phyloP scores from a whole-genome alignment of 2,888 invertebrate species.

The Pachliopta kotzebuea region DNA sequence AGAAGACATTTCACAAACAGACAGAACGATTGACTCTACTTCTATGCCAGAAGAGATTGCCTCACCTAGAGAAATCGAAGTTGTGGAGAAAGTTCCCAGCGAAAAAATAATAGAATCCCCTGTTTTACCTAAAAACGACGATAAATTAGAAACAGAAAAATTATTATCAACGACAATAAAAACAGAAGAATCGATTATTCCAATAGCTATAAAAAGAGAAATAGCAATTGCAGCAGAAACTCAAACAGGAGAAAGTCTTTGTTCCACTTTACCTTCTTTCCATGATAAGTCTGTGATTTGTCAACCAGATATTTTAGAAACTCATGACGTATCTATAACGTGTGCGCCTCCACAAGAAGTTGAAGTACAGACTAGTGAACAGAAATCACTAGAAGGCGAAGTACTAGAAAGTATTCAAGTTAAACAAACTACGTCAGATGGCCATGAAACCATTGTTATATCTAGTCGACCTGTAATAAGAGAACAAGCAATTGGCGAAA shows the following conservation, averaged over 20 bases:
- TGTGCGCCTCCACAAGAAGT: slow-evolving; percentile 79
- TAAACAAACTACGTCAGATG: slow-evolving; percentile 82
- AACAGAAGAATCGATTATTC: slow-evolving; percentile 31
- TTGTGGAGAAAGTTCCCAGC: slow-evolving; percentile 37
- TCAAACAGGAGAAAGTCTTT: slow-evolving; percentile 83
- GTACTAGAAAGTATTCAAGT: slow-evolving; percentile 83
- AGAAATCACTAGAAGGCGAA: slow-evolving; percentile 70
- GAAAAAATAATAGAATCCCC: neutral
- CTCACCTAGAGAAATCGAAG: slow-evolving; percentile 52
- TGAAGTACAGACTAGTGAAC: slow-evolving; percentile 82
- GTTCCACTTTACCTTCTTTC: slow-evolving; percentile 65
- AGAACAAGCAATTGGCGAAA: slow-evolving; percentile 73
- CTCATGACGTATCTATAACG: slow-evolving; percentile 74
- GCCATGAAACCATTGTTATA: slow-evolving; percentile 86
- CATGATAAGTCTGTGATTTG: slow-evolving; percentile 68
- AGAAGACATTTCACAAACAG: slow-evolving; percentile 76
- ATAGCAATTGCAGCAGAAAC: slow-evolving; percentile 77
- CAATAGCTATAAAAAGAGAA: slow-evolving; percentile 42
- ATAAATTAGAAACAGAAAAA: slow-evolving; percentile 10
- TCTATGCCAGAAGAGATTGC: slow-evolving; percentile 87
- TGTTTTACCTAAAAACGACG: slow-evolving; percentile 12
- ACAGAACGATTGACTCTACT: slow-evolving; percentile 84
- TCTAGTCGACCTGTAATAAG: slow-evolving; percentile 82
- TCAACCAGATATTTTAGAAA: slow-evolving; percentile 55
- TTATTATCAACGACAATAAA: slow-evolving; percentile 30